phyloP scores from a whole-genome alignment of 2,797 vertebrate genomes.

The Bradypus variegatus region DNA sequence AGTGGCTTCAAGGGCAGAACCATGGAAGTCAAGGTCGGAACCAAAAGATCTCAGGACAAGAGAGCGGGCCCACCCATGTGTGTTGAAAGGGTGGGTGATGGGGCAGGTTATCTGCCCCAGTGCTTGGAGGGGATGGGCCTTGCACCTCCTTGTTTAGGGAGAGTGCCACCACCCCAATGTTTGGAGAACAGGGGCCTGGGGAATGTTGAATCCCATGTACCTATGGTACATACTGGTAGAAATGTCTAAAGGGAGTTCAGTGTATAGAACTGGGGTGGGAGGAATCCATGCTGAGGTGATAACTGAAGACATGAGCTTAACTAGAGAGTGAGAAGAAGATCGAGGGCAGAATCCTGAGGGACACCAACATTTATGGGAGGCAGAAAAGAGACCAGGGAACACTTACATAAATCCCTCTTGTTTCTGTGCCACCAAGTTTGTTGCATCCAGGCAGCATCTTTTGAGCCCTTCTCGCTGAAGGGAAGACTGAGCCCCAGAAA shows the following conservation, averaged over 20 bases:
- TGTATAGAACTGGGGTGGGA: not conserved
- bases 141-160: no score
- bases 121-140: no score
- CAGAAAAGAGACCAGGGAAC: not conserved
- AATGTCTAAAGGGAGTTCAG: not conserved
- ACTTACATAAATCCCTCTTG: not conserved
- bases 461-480: not conserved
- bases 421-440: not conserved
- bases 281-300: not conserved
- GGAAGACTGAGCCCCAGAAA: not conserved
- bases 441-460: not conserved
- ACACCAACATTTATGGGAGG: not conserved
- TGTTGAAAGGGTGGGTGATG: no score
- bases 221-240: not conserved
- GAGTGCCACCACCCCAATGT: no score
- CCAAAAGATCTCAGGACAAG: no score
- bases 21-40: no score
- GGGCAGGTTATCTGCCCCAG: no score
- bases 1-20: no score
- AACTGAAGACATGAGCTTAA: not conserved
- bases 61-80: no score
- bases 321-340: not conserved
- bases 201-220: not conserved
- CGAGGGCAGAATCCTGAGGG: not conserved
- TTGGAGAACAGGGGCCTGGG: no score